phyloP scores from a whole-genome alignment of 2,113 vertebrate species.

The Etheostoma cragini region DNA sequence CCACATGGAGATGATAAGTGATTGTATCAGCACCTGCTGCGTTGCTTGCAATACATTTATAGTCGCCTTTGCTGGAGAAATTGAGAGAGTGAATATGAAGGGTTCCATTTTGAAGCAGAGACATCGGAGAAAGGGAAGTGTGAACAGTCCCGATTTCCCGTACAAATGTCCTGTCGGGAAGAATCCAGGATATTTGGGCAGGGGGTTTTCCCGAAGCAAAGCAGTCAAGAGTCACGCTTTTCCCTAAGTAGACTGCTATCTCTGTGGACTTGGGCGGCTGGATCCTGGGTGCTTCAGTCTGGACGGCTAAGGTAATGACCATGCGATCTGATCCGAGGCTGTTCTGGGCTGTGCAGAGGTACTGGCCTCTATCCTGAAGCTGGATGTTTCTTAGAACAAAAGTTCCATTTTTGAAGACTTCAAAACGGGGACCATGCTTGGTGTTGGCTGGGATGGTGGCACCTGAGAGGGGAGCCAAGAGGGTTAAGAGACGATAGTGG shows the following conservation, averaged over 20 bases:
- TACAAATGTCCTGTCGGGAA: slow-evolving; percentile 83
- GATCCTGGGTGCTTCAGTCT: slow-evolving; percentile 82
- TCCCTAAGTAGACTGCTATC: slow-evolving; percentile 78
- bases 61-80: slow-evolving; percentile 85
- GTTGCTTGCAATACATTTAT: slow-evolving; percentile 87
- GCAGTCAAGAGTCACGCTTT: slow-evolving; percentile 76
- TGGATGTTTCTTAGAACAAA: slow-evolving; percentile 84
- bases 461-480: slow-evolving; percentile 65
- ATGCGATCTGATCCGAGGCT: slow-evolving; percentile 82
- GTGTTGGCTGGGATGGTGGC: slow-evolving; percentile 83
- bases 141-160: slow-evolving; percentile 65
- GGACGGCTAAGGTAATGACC: slow-evolving; percentile 81
- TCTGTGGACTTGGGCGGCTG: slow-evolving; percentile 64
- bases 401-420: slow-evolving; percentile 85
- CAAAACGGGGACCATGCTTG: slow-evolving; percentile 83
- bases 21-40: slow-evolving; percentile 85
- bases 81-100: slow-evolving; percentile 79
- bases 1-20: slow-evolving; percentile 83
- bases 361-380: slow-evolving; percentile 86
- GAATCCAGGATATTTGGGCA: slow-evolving; percentile 85
- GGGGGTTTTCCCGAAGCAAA: slow-evolving; percentile 81
- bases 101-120: slow-evolving; percentile 83
- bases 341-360: slow-evolving; percentile 85
- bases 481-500: not conserved
- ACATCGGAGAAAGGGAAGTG: slow-evolving; percentile 56